These are phyloP conservation scores for Rhagoletis zephyria DNA, from an alignment of 1,140 invertebrate species.

Conservation along the genomic window DNA sequence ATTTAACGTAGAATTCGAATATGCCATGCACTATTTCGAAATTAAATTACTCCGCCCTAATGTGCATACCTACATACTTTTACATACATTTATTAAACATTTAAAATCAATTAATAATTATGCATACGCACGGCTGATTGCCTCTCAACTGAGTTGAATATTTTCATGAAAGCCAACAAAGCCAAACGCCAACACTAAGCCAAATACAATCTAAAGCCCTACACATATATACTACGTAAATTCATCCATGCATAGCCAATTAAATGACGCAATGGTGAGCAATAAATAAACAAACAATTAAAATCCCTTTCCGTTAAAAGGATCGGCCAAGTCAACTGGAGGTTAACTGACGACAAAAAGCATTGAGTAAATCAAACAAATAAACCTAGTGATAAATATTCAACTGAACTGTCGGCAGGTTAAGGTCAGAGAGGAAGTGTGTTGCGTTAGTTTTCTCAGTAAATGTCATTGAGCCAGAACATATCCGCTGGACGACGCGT, in stretches of 20 bases:
- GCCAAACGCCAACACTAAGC: too few species aligned
- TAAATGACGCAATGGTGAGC: not conserved
- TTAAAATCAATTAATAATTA: slow-evolving; percentile 13
- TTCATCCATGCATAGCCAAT: not conserved
- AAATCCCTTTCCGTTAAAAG: not conserved
- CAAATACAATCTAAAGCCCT: not conserved
- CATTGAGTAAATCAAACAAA: not conserved
- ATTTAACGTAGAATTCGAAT: too few species aligned
- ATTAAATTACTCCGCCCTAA: too few species aligned
- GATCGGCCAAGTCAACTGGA: not conserved
- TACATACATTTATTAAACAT: too few species aligned
- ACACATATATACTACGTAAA: not conserved
- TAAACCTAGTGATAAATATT: not conserved
- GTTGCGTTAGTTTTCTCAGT: not conserved
- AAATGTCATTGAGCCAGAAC: not conserved
- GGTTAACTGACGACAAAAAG: not conserved
- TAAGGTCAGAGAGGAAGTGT: not conserved
- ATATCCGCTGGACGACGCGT: not conserved
- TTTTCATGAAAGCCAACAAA: not conserved
- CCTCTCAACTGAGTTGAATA: not conserved
- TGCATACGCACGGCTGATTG: not conserved
- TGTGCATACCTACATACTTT: too few species aligned
- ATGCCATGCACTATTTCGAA: too few species aligned
- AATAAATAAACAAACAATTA: not conserved
- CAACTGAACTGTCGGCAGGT: not conserved